phyloP scores from a whole-genome alignment of 2,113 vertebrate genomes.

The Bubo bubo region DNA sequence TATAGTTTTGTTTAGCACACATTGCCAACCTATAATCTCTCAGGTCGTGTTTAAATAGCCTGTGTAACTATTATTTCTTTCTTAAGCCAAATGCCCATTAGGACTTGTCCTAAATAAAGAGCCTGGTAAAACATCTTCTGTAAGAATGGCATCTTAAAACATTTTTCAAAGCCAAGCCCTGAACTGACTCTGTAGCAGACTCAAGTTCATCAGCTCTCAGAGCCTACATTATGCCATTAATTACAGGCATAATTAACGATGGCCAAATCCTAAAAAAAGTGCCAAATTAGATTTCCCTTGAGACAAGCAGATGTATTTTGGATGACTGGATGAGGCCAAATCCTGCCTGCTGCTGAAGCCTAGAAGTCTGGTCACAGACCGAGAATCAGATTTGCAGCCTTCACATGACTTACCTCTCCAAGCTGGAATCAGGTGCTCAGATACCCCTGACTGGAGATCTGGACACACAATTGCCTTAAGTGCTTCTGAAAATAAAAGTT shows the following conservation, averaged over 20 bases:
- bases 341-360: not conserved
- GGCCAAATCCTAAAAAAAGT: constrained; percentile 32
- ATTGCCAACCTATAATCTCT: not conserved
- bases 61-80: not conserved
- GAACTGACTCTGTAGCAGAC: not conserved
- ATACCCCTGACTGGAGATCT: not conserved
- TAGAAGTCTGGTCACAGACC: not conserved
- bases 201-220: not conserved
- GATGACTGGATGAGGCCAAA: not conserved
- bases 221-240: constrained; percentile 17
- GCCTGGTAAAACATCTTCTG: not conserved
- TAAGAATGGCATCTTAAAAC: not conserved
- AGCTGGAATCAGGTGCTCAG: not conserved
- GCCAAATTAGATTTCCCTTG: constrained; percentile 58
- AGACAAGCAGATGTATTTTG: constrained; percentile 37
- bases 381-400: constrained; percentile 42
- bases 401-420: constrained; percentile 20
- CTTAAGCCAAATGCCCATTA: constrained; percentile 2
- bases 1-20: not conserved
- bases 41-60: not conserved
- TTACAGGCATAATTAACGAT: not conserved
- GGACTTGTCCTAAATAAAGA: constrained; percentile 28
- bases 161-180: not conserved
- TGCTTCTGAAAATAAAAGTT: not conserved
- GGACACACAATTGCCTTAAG: not conserved